phyloP scores from a whole-genome alignment of 2,888 invertebrate species.

The Lycocerus yunnanus region DNA sequence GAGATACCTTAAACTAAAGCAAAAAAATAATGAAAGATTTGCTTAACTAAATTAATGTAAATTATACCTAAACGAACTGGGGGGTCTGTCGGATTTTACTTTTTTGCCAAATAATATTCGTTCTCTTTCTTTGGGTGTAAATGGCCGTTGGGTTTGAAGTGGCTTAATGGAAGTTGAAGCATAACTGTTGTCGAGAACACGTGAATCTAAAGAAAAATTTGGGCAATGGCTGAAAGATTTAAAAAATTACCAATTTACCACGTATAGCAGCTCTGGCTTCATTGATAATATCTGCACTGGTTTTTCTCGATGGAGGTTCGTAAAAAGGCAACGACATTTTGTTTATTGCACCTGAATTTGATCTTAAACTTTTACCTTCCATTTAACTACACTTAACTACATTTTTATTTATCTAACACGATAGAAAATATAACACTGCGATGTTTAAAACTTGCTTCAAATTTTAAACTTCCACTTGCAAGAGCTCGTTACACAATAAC shows the following conservation, averaged over 20 bases:
- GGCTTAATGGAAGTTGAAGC: constrained; percentile 56
- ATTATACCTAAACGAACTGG: constrained; percentile 74
- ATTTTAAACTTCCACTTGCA: not conserved
- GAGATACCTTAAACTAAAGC: constrained; percentile 66
- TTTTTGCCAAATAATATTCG: constrained; percentile 74
- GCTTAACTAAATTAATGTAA: not conserved
- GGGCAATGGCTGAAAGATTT: not conserved
- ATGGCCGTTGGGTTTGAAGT: constrained; percentile 81
- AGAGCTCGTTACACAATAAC: not conserved
- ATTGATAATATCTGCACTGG: constrained; percentile 80
- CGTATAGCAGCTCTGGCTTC: constrained; percentile 70
- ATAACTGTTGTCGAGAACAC: constrained; percentile 50
- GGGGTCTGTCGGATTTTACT: constrained; percentile 64
- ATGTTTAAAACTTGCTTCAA: not conserved
- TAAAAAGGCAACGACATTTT: constrained; percentile 61
- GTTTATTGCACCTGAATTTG: constrained; percentile 21
- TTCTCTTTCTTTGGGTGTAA: constrained; percentile 81
- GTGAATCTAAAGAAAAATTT: constrained; percentile 44
- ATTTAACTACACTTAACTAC: constrained; percentile 7
- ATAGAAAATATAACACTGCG: not conserved
- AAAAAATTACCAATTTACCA: constrained; percentile 41
- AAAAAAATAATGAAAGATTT: constrained; percentile 21
- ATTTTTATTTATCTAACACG: not conserved
- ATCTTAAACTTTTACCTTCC: not conserved
- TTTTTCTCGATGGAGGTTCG: constrained; percentile 67